Evolutionary conservation across 2,888 invertebrate species (phyloP).

Genomic region (Epistrophe eligans): DNA sequence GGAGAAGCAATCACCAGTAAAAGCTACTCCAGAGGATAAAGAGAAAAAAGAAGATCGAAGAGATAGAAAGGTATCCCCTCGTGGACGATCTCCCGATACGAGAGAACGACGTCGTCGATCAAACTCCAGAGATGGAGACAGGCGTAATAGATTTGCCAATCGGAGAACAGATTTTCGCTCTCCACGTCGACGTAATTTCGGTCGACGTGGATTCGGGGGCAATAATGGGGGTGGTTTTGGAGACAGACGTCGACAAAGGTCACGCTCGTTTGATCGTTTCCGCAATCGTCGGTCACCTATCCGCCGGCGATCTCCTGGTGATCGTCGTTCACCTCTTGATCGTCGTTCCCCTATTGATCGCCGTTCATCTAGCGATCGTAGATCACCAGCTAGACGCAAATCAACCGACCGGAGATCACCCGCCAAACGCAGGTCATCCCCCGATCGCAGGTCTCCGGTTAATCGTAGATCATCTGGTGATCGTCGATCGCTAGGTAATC

Average conservation of each 20-base stretch:
- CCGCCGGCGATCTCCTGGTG: conserved; percentile 76
- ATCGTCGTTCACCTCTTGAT: conserved; percentile 78
- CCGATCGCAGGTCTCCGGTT: conserved; percentile 8
- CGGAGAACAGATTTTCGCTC: conserved; percentile 80
- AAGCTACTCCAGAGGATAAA: conserved; percentile 81
- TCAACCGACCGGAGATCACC: conserved; percentile 78
- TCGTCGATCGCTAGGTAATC: conserved; percentile 77
- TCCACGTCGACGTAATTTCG: conserved; percentile 79
- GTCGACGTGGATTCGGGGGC: conserved; percentile 65
- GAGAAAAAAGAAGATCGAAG: conserved; percentile 79
- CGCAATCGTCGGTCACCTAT: conserved; percentile 81
- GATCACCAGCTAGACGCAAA: conserved; percentile 79
- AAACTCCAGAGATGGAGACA: conserved; percentile 77
- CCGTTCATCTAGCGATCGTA: conserved; percentile 78
- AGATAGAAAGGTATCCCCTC: conserved; percentile 77
- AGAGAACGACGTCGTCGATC: conserved; percentile 77
- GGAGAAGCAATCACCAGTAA: conserved; percentile 42
- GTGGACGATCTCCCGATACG: conserved; percentile 76
- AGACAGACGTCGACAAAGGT: conserved; percentile 80
- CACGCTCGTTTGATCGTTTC: conserved; percentile 80
- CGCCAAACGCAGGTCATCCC: conserved; percentile 70
- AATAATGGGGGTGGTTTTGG: conserved; percentile 81
- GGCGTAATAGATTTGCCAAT: conserved; percentile 79
- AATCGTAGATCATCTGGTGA: conserved; percentile 75
- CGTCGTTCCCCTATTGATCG: conserved; percentile 76